Evolutionary conservation across 2,797 vertebrate genomes (phyloP).

Genomic region (Pelodytes ibericus): DNA sequence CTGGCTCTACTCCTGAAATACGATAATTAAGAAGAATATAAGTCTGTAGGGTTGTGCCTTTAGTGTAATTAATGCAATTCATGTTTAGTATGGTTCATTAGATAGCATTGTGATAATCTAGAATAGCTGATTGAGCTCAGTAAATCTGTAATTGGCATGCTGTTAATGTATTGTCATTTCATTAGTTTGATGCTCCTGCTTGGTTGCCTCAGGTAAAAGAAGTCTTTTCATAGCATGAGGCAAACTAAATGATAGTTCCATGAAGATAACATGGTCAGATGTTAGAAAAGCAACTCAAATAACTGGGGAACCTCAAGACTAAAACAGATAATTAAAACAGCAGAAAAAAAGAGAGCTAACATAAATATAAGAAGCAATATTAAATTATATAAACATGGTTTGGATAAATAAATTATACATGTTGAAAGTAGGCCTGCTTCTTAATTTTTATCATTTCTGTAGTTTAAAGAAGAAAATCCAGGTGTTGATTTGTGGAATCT

Average conservation of each 20-base stretch:
- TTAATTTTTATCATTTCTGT: too few relatives aligned
- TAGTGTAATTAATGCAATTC: conserved; percentile 68
- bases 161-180: conserved; percentile 58
- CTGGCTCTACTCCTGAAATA: background rate
- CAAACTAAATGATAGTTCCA: conserved; percentile 7
- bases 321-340: background rate
- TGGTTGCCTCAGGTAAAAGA: conserved; percentile 53
- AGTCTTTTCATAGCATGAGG: conserved; percentile 49
- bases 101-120: conserved; percentile 63
- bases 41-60: conserved; percentile 41
- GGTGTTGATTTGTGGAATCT: too few relatives aligned
- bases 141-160: conserved; percentile 60
- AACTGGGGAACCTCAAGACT: background rate
- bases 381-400: background rate
- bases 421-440: too few relatives aligned
- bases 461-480: too few relatives aligned
- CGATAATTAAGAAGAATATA: conserved; percentile 10
- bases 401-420: too few relatives aligned
- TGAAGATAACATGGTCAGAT: conserved; percentile 1
- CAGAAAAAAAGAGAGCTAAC: background rate
- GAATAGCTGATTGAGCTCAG: conserved; percentile 52
- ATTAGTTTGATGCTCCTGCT: conserved; percentile 61
- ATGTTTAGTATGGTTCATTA: conserved; percentile 67
- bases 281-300: background rate
- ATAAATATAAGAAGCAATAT: background rate